Evolutionary conservation across 2,888 invertebrate genomes (phyloP).

Genomic region (Temnothorax rugatulus): DNA sequence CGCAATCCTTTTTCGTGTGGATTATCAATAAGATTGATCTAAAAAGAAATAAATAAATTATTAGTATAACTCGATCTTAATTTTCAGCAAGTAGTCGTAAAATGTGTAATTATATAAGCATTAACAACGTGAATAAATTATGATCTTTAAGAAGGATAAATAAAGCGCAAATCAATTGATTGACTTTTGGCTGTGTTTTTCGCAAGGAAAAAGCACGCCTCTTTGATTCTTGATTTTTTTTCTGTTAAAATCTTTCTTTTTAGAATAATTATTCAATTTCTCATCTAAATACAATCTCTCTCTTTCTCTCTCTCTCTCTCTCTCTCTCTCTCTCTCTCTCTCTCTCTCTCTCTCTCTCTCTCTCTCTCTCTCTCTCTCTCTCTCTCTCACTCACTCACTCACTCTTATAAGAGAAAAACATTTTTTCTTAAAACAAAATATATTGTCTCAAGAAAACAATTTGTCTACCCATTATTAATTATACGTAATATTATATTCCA

Average conservation of each 20-base stretch:
- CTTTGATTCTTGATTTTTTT: neutral
- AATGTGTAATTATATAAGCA: neutral
- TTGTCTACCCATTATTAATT: neutral
- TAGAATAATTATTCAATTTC: slow-evolving; percentile 1
- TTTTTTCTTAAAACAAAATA: neutral
- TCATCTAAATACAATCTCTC: neutral
- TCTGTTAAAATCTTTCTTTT: neutral
- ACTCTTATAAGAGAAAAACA: neutral
- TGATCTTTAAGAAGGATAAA: neutral
- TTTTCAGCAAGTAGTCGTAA: neutral
- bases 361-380: neutral
- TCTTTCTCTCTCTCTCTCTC: neutral
- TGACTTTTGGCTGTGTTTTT: neutral
- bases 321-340: neutral
- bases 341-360: neutral
- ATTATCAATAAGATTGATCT: neutral
- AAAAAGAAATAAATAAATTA: neutral
- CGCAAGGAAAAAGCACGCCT: neutral
- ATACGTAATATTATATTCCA: neutral
- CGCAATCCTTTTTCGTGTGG: neutral
- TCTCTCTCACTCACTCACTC: neutral
- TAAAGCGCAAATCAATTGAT: neutral
- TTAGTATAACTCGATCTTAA: neutral
- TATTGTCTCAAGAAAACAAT: neutral
- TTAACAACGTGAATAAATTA: neutral